Percentiles rank a stretch among this genome's conserved stretches.
Conservation (phyloP, 2,113 vertebrate genomes). For the Zonotrichia leucophrys region DNA sequence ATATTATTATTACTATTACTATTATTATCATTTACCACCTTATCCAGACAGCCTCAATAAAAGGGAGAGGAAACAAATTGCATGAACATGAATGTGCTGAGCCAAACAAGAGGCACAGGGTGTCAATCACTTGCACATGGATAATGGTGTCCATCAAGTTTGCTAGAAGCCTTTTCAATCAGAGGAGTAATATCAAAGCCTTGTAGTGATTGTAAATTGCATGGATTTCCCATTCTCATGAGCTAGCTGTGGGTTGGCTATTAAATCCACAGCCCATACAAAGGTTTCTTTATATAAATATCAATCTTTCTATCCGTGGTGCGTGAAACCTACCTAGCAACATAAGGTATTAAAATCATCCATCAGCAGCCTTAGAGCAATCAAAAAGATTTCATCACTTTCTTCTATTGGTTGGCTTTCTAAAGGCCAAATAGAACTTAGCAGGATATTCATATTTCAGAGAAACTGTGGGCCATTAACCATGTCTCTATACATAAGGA, state of each 20-base stretch:
- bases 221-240: background rate
- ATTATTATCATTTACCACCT: background rate
- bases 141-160: background rate
- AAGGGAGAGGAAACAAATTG: background rate
- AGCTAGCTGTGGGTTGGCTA: background rate
- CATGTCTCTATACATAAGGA: background rate
- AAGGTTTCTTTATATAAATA: background rate
- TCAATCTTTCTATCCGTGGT: background rate
- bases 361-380: background rate
- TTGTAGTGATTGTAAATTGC: background rate
- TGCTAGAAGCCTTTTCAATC: background rate
- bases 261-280: background rate
- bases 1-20: background rate
- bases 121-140: background rate
- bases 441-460: background rate
- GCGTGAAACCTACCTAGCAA: background rate
- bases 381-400: slow-evolving; percentile 1
- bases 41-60: background rate
- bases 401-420: background rate
- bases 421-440: background rate
- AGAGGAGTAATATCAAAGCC: background rate
- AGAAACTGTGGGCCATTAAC: background rate
- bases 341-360: background rate
- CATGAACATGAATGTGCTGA: background rate
- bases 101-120: background rate